Percentiles rank a stretch among this genome's conserved stretches.
These are phyloP conservation scores for Chionodraco myersi DNA, from an alignment of 2,113 vertebrate genomes.

Conservation along the genomic window DNA sequence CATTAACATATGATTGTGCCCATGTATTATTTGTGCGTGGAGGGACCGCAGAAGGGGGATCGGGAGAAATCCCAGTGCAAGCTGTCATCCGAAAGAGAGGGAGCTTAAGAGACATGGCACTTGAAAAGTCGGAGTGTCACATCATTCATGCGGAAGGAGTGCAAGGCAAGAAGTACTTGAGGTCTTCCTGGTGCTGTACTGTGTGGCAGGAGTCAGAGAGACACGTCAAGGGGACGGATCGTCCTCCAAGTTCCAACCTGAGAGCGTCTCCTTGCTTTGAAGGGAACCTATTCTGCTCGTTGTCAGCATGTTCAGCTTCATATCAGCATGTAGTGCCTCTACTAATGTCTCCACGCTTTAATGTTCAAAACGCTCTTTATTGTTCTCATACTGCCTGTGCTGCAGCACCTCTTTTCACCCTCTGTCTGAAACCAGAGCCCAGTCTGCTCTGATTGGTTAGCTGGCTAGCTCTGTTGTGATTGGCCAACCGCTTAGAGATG, in stretches of 20 bases:
- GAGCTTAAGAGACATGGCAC: constrained; percentile 46
- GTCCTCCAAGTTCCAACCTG: constrained; percentile 45
- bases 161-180: constrained; percentile 43
- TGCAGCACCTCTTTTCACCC: no score
- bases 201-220: constrained; percentile 29
- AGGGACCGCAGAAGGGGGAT: constrained; percentile 61
- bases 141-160: constrained; percentile 73
- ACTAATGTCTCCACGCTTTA: no score
- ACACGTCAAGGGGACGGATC: constrained; percentile 59
- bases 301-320: no score
- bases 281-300: no score
- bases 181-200: constrained; percentile 33
- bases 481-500: no score
- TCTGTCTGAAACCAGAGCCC: no score
- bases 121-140: constrained; percentile 66
- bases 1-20: constrained; percentile 79
- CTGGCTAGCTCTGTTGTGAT: no score
- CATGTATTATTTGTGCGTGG: constrained; percentile 77
- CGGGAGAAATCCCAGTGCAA: constrained; percentile 64
- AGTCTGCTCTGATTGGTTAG: no score
- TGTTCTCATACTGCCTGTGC: no score
- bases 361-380: no score
- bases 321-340: no score
- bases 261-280: neutral
- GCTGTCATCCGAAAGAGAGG: constrained; percentile 62